Evolutionary conservation across 2,797 vertebrate genomes (phyloP), one percentile per base, ranked within the genome.

Genomic region (Poeciliopsis presidionis): DNA sequence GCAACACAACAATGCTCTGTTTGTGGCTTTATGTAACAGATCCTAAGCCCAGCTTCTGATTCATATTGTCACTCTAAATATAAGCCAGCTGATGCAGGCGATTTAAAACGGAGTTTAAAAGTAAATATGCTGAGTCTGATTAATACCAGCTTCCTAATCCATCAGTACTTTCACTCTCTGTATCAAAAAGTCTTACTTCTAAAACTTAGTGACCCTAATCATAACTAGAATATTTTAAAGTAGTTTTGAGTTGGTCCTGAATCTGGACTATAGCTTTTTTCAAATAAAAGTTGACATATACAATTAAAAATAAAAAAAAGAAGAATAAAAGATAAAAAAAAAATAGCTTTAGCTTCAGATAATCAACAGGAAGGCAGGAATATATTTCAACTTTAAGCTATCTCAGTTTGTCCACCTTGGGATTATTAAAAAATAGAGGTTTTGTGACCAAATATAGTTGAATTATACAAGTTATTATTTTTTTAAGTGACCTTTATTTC

Each of bases 1-100:
- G 22, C 81, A 82, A 87, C 78, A 71, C 53, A 2, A 55, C 45
- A 83, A 87, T 82, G 82, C 76, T 49, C 90, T 88, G 77, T 84
- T 87, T 87, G 87, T 91, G 88, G 86, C 82, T 84, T 82, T 39
- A 71, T 9, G 2, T 18, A 16, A 51, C 3, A 5, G 1, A 59
- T 28, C 18, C n/a, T 0, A 46, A 72, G 53, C 45, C 49, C 13
- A 39, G 18, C 63, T 45, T 69, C 76, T 78, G 5, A 36, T 73
- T 75, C 0, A 12, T 43, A 14, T 75, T 11, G 36, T 3, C 1
- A 6, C 6, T 7, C 33, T 73, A 30, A 77, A 45, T 41, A 39
- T 25, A 0, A 5, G 63, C 12, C 28, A 61, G 7, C 25, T 16
- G 39, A 61, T 75, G 20, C 5, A 16, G n/a, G 5, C 39, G 49